Evolutionary conservation across 2,113 vertebrate species (phyloP).

Genomic region (Thalassoma bifasciatum): DNA sequence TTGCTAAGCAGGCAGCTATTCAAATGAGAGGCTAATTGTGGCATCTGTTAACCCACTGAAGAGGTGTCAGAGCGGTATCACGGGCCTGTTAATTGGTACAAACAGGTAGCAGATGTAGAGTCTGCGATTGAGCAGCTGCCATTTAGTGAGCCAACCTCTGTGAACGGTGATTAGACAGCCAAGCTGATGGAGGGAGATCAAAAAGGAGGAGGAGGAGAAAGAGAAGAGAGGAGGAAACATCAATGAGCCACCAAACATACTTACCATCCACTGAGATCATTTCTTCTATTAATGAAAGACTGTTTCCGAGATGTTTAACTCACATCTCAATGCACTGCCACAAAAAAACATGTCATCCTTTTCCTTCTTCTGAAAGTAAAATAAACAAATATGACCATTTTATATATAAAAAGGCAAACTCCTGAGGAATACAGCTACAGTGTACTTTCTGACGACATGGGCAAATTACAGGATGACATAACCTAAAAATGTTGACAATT

Average conservation of each 20-base stretch:
- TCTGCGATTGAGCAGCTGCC: conserved; percentile 76
- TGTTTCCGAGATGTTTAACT: background rate
- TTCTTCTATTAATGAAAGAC: too few species aligned
- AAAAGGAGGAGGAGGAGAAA: conserved; percentile 4
- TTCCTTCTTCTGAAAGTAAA: too few species aligned
- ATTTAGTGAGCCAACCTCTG: conserved; percentile 73
- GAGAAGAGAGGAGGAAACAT: background rate
- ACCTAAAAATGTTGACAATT: too few species aligned
- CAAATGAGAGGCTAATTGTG: conserved; percentile 91
- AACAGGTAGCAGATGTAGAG: conserved; percentile 83
- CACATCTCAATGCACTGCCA: background rate
- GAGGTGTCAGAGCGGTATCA: conserved; percentile 79
- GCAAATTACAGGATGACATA: too few species aligned
- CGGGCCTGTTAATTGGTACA: conserved; percentile 83
- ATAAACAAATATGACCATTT: too few species aligned
- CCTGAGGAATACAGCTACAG: too few species aligned
- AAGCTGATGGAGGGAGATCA: conserved; percentile 42
- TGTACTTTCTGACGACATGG: too few species aligned
- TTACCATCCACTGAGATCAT: too few species aligned
- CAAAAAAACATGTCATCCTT: too few species aligned
- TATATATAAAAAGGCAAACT: too few species aligned
- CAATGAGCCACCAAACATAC: background rate
- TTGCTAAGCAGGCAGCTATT: conserved; percentile 88
- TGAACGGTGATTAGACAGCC: conserved; percentile 66
- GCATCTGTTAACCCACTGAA: conserved; percentile 89